phyloP scores from a whole-genome alignment of 2,797 vertebrate genomes.

The Danio kyathit region DNA sequence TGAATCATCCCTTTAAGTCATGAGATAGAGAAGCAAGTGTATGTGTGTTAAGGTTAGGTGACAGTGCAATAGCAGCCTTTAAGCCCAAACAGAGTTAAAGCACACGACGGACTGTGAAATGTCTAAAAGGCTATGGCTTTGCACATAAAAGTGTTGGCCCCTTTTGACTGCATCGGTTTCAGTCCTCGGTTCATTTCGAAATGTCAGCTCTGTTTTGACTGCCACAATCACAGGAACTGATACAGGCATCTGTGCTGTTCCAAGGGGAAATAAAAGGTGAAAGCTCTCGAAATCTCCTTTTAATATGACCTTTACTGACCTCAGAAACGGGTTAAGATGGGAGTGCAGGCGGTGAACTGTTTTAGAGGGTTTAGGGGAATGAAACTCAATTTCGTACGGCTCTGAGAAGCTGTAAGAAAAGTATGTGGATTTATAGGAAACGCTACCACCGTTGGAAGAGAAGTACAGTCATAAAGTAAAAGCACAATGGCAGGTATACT shows the following conservation, averaged over 20 bases:
- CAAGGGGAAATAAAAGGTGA: conserved; percentile 55
- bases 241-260: conserved; percentile 38
- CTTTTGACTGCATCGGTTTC: conserved; percentile 52
- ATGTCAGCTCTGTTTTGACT: conserved; percentile 59
- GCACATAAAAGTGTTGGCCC: conserved; percentile 46
- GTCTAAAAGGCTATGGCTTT: conserved; percentile 47
- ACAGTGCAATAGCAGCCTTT: conserved; percentile 30
- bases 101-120: conserved; percentile 22
- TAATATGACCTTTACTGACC: conserved; percentile 49
- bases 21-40: background rate
- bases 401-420: conserved; percentile 25
- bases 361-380: conserved; percentile 23
- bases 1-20: conserved; percentile 7
- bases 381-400: conserved; percentile 22
- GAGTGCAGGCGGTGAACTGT: conserved; percentile 4
- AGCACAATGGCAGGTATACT: conserved; percentile 15
- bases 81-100: conserved; percentile 11
- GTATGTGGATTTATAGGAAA: conserved; percentile 31
- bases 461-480: conserved; percentile 26
- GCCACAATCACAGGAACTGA: conserved; percentile 41
- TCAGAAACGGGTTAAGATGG: conserved; percentile 29
- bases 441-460: background rate
- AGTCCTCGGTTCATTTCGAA: conserved; percentile 52
- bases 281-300: conserved; percentile 41
- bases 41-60: conserved; percentile 20